Conservation (phyloP, 2,797 vertebrate species). For the Hirundo rustica region DNA sequence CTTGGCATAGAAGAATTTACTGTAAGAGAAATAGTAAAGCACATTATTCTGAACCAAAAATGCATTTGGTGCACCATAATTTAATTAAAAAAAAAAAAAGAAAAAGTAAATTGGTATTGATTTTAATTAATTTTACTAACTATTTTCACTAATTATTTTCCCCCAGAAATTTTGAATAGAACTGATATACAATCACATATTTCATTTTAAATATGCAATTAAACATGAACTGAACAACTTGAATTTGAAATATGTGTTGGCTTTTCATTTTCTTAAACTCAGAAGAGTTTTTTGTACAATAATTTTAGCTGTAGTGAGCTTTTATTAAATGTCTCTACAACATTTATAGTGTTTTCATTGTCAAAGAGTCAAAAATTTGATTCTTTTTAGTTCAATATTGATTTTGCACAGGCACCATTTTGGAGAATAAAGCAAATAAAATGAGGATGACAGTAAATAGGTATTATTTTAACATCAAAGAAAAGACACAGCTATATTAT, state of each 20-base stretch:
- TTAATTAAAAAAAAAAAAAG: not conserved
- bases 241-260: not conserved
- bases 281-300: not conserved
- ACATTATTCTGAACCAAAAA: not conserved
- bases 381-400: not conserved
- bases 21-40: not conserved
- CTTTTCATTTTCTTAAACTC: not conserved
- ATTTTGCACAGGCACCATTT: not conserved
- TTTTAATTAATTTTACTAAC: not conserved
- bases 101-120: not conserved
- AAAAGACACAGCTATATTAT: not conserved
- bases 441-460: not conserved
- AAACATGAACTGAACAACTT: not conserved
- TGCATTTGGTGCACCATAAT: not conserved
- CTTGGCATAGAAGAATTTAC: not conserved
- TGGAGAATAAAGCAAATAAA: not conserved
- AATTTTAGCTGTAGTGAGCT: not conserved
- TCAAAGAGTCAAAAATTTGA: not conserved
- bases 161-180: not conserved
- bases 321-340: not conserved
- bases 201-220: not conserved
- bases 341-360: not conserved
- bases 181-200: accelerated
- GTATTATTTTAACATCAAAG: not conserved
- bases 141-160: not conserved